Evolutionary conservation across 2,888 invertebrate species (phyloP).

Genomic region (Teleogryllus oceanicus): DNA sequence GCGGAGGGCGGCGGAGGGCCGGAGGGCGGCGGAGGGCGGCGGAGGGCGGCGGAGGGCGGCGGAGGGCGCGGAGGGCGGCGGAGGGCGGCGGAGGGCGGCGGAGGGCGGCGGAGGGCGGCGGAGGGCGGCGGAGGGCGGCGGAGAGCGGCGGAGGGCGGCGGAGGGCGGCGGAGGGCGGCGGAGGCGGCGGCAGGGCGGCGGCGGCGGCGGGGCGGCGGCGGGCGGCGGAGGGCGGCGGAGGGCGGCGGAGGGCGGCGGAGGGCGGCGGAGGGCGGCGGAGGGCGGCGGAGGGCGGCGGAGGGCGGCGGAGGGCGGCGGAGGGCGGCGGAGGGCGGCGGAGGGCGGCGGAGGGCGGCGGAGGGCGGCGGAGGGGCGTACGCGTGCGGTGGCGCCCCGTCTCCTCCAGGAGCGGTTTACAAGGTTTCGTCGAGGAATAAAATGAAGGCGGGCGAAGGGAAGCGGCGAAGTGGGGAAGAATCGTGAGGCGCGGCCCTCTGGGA

Average conservation of each 20-base stretch:
- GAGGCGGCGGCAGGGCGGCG: background rate
- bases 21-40: no score
- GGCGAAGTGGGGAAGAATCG: background rate
- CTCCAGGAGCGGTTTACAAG: conserved; percentile 3
- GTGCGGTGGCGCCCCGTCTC: conserved; percentile 8
- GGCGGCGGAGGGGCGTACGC: background rate
- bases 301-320: no score
- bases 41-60: background rate
- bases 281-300: background rate
- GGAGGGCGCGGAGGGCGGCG: background rate
- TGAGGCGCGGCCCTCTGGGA: conserved; percentile 6
- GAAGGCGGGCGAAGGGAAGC: background rate
- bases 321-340: no score
- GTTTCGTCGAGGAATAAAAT: conserved; percentile 18
- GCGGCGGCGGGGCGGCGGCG: no score
- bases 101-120: no score
- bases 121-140: no score
- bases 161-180: background rate
- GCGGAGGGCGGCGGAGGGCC: background rate
- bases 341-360: no score
- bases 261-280: background rate
- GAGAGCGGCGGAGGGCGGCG: no score
- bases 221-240: no score
- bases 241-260: background rate
- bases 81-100: no score